Evolutionary conservation across 2,113 vertebrate genomes (phyloP).

Genomic region (Recurvirostra avosetta): DNA sequence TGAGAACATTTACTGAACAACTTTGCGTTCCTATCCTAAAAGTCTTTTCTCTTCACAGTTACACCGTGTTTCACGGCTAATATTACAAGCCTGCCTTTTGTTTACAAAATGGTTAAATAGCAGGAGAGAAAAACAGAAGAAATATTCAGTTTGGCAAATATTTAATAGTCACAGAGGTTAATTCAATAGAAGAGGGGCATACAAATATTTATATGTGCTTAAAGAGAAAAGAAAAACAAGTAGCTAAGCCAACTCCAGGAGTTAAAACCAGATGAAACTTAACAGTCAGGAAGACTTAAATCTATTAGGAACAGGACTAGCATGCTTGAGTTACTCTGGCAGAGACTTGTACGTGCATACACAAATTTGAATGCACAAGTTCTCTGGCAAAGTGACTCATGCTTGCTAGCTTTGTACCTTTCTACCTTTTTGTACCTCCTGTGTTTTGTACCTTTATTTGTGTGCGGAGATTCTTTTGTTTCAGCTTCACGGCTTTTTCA

Average conservation of each 20-base stretch:
- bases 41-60: not conserved
- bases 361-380: not conserved
- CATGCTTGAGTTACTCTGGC: not conserved
- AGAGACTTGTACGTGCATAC: not conserved
- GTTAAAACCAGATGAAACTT: not conserved
- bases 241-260: not conserved
- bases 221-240: not conserved
- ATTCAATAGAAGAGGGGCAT: not conserved
- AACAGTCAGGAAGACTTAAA: not conserved
- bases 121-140: not conserved
- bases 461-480: slow-evolving; percentile 84
- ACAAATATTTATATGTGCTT: not conserved
- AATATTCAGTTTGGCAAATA: not conserved
- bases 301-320: not conserved
- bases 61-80: not conserved
- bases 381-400: not conserved
- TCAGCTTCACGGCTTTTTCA: slow-evolving; percentile 83
- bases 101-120: not conserved
- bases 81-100: not conserved
- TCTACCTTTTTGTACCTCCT: not conserved
- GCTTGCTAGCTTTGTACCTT: not conserved
- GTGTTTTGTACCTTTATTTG: slow-evolving; percentile 87
- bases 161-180: not conserved
- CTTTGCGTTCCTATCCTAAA: not conserved
- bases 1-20: not conserved